phyloP scores from a whole-genome alignment of 2,113 vertebrate genomes.

The Ardeotis arabs region DNA sequence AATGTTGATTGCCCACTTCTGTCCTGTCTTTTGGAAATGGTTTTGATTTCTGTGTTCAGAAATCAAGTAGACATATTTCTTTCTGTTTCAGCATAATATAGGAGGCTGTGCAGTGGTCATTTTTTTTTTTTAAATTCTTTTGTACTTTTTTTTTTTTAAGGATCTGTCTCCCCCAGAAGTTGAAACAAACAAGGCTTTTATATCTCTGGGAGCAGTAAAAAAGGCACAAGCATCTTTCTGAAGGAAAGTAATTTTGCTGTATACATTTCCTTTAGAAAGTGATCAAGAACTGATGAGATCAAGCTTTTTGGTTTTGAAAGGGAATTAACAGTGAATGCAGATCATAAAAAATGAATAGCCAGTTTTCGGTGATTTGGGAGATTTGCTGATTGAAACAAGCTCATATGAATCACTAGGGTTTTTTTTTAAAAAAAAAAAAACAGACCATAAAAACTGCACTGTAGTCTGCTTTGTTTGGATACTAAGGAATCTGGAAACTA shows the following conservation, averaged over 20 bases:
- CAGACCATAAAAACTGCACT: not conserved
- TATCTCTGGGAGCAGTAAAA: not conserved
- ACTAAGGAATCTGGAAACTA: not conserved
- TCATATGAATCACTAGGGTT: not conserved
- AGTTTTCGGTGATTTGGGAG: not conserved
- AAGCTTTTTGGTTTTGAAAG: conserved; percentile 4
- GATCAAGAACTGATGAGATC: not conserved
- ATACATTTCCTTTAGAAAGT: not conserved
- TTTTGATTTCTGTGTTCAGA: not conserved
- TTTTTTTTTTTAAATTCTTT: not conserved
- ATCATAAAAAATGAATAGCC: not conserved
- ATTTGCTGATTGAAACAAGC: not conserved
- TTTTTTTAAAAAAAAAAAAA: not conserved
- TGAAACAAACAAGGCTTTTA: not conserved
- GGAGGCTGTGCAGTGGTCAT: not conserved
- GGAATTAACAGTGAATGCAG: not conserved
- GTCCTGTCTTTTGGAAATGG: not conserved
- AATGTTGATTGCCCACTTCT: not conserved
- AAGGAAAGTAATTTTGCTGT: not conserved
- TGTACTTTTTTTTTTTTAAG: not conserved
- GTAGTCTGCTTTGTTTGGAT: not conserved
- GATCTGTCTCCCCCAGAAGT: not conserved
- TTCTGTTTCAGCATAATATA: not conserved
- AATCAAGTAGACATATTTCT: not conserved
- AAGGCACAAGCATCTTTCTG: not conserved